A percentile compares a stretch with the other conserved stretches of the same genome.
Evolutionary conservation across 2,888 invertebrate species (phyloP).

Genomic region (Loripinus fragilis): DNA sequence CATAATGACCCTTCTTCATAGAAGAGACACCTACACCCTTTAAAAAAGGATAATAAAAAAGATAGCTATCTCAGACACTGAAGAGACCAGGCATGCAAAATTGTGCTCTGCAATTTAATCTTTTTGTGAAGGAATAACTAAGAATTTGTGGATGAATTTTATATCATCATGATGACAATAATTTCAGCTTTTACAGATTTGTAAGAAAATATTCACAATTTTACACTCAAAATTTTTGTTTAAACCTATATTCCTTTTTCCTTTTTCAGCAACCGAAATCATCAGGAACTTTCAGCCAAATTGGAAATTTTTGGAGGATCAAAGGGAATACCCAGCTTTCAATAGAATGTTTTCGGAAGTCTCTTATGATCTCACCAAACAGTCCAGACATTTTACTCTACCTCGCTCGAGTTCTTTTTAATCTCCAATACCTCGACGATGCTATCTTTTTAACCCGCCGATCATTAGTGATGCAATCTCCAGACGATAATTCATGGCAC

Average conservation of each 20-base stretch:
- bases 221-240: too few species aligned
- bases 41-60: too few species aligned
- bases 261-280: conserved; percentile 85
- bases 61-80: too few species aligned
- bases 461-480: conserved; percentile 92
- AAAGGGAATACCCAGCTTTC: conserved; percentile 94
- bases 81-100: too few species aligned
- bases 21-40: too few species aligned
- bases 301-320: conserved; percentile 95
- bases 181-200: too few species aligned
- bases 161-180: too few species aligned
- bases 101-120: too few species aligned
- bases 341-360: conserved; percentile 94
- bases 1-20: too few species aligned
- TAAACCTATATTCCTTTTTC: neutral
- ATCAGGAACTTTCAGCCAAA: conserved; percentile 93
- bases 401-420: conserved; percentile 92
- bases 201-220: too few species aligned
- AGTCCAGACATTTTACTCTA: conserved; percentile 94
- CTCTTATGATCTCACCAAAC: conserved; percentile 91
- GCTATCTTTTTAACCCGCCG: conserved; percentile 93
- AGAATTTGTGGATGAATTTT: too few species aligned
- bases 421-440: conserved; percentile 94
- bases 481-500: conserved; percentile 94
- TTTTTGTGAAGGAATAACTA: too few species aligned